Conservation (phyloP, 1,140 invertebrate genomes). For the Eumaeus atala region DNA sequence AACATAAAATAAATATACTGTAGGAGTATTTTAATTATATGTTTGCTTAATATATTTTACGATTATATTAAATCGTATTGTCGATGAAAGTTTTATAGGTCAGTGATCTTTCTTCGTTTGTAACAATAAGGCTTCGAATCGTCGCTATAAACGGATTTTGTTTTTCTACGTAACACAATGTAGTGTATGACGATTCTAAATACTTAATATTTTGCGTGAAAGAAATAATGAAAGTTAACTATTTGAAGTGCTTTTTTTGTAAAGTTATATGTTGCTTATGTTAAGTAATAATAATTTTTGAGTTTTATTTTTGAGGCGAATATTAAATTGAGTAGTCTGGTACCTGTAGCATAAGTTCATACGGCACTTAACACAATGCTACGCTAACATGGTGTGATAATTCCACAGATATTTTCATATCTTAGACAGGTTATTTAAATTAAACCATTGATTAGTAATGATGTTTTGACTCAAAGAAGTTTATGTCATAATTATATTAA, state of each 20-base stretch:
- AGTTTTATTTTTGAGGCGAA: no score
- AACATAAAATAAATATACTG: neutral
- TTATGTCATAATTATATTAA: no score
- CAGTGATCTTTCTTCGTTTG: constrained; percentile 37
- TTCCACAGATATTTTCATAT: no score
- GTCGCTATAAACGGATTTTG: constrained; percentile 16
- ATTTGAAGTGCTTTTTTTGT: neutral
- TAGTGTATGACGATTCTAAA: neutral
- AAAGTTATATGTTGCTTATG: neutral
- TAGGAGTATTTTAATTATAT: neutral
- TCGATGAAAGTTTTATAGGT: constrained; percentile 19
- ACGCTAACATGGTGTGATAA: no score
- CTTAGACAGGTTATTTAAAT: no score
- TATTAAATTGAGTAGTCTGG: no score
- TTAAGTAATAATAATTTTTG: neutral
- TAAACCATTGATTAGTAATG: no score
- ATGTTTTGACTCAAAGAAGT: no score
- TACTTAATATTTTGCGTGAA: neutral
- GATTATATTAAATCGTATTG: no score
- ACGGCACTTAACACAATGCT: no score
- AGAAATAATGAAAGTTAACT: neutral
- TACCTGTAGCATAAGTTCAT: no score
- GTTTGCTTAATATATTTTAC: neutral
- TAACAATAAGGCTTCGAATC: constrained; percentile 11
- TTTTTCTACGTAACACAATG: neutral